Evolutionary conservation across 2,113 vertebrate species (phyloP).

Genomic region (Rhabdomys dilectus): DNA sequence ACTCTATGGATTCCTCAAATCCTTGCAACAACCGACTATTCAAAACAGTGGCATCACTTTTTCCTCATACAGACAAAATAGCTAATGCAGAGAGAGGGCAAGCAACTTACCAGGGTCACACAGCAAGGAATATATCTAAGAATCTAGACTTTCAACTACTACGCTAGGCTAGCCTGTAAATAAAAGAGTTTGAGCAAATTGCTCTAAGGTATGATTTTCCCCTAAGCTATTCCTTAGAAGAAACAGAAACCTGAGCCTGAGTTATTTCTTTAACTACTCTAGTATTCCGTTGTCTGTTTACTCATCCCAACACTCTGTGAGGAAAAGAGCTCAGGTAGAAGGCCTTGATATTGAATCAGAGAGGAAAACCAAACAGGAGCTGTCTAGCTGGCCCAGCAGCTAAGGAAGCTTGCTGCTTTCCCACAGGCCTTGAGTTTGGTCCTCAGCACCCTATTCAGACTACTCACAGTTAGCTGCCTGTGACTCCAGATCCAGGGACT

Average conservation of each 20-base stretch:
- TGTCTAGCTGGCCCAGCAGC: background rate
- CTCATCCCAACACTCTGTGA: background rate
- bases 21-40: background rate
- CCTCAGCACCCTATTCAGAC: background rate
- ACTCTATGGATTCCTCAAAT: background rate
- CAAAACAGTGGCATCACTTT: background rate
- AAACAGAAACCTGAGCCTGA: background rate
- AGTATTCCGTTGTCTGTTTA: background rate
- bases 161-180: accelerated
- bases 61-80: background rate
- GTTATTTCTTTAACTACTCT: background rate
- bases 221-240: background rate
- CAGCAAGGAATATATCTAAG: background rate
- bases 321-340: background rate
- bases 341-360: background rate
- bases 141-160: background rate
- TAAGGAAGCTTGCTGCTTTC: background rate
- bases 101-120: background rate
- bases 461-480: background rate
- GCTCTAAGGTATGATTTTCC: background rate
- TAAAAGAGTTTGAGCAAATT: background rate
- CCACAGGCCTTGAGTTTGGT: background rate
- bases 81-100: background rate
- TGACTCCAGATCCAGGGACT: background rate
- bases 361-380: background rate